phyloP scores from a whole-genome alignment of 2,888 invertebrate genomes.

The Vanessa cardui region DNA sequence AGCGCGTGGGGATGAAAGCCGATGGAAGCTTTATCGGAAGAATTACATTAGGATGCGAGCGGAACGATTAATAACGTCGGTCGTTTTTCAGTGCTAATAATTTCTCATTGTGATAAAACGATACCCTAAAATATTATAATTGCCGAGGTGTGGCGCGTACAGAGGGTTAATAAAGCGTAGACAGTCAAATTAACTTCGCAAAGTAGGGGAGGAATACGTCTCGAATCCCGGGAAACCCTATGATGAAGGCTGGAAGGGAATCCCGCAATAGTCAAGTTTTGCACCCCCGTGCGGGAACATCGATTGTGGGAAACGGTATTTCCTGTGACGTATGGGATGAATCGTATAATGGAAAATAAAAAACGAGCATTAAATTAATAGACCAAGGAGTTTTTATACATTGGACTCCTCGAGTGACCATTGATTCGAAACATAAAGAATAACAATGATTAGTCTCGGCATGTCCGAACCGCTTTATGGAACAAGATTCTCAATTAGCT shows the following conservation, averaged over 20 bases:
- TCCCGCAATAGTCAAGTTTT: slow-evolving; percentile 56
- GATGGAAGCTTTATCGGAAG: slow-evolving; percentile 36
- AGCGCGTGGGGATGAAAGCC: slow-evolving; percentile 40
- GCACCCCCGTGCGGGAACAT: slow-evolving; percentile 58
- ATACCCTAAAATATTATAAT: slow-evolving; percentile 29
- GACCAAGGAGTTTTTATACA: neutral
- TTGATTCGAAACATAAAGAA: slow-evolving; percentile 26
- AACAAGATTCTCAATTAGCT: slow-evolving; percentile 37
- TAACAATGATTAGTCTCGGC: slow-evolving; percentile 27
- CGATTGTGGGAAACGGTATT: slow-evolving; percentile 59
- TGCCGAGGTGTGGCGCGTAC: neutral
- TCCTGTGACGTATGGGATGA: slow-evolving; percentile 60
- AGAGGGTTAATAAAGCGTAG: slow-evolving; percentile 47
- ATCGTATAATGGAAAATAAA: neutral
- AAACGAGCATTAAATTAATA: neutral
- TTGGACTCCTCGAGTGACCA: neutral
- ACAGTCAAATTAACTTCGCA: slow-evolving; percentile 58
- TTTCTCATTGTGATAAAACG: neutral
- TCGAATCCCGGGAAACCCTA: slow-evolving; percentile 70
- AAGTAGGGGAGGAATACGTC: slow-evolving; percentile 53
- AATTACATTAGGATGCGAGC: slow-evolving; percentile 41
- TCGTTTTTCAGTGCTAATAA: slow-evolving; percentile 6
- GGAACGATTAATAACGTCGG: slow-evolving; percentile 9
- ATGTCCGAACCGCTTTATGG: slow-evolving; percentile 36
- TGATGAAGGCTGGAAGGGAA: slow-evolving; percentile 70